These are phyloP conservation scores for Manduca sexta DNA, from an alignment of 1,140 invertebrate species.

Conservation along the genomic window DNA sequence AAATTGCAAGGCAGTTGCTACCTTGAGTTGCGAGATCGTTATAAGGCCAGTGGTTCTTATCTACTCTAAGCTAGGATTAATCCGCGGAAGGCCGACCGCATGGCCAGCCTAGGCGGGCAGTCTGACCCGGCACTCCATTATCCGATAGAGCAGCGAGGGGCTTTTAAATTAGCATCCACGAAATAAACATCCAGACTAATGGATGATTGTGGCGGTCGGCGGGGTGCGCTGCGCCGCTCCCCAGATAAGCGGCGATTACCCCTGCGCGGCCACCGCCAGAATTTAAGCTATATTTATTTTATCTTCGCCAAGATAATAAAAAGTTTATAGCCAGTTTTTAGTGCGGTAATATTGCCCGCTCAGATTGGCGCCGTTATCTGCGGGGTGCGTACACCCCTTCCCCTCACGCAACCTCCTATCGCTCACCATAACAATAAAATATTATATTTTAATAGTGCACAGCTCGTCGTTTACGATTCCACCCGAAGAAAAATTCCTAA, in stretches of 20 bases:
- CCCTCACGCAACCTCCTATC: too few species aligned
- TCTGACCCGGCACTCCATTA: constrained; percentile 27
- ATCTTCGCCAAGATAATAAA: constrained; percentile 52
- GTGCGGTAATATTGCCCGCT: constrained; percentile 38
- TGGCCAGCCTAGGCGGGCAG: too few species aligned
- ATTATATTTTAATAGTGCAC: constrained; percentile 6
- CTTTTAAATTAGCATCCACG: constrained; percentile 48
- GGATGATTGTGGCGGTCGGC: constrained; percentile 33
- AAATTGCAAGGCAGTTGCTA: too few species aligned
- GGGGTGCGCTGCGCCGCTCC: constrained; percentile 13
- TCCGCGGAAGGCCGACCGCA: neutral
- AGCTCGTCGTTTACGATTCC: too few species aligned
- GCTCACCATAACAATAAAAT: constrained; percentile 5
- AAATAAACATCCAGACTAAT: constrained; percentile 60
- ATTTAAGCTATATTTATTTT: constrained; percentile 59
- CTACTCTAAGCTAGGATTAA: neutral
- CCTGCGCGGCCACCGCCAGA: constrained; percentile 15
- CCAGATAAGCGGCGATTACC: constrained; percentile 7
- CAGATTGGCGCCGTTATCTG: constrained; percentile 14
- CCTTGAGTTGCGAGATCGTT: too few species aligned
- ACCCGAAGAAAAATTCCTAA: neutral
- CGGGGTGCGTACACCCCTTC: neutral
- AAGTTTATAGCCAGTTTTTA: constrained; percentile 64
- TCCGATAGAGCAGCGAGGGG: constrained; percentile 30
- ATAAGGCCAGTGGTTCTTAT: too few species aligned